Conservation (phyloP, 37 sponge, comb jelly and placozoan genomes). For the Tethya wilhelma region DNA sequence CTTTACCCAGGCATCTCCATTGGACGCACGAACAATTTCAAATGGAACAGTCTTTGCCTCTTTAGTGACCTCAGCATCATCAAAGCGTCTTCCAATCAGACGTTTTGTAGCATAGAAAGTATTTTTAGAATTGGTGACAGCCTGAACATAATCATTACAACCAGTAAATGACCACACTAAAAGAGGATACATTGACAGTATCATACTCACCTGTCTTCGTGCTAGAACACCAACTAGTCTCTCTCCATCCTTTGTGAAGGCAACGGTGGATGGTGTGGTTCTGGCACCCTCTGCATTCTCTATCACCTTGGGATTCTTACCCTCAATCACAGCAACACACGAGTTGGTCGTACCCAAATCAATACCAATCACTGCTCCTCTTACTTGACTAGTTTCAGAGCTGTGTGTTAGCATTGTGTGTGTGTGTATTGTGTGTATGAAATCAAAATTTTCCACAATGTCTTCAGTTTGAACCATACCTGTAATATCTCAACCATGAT, state of each 20-base stretch:
- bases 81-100: conserved; percentile 94
- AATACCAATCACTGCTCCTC: conserved; percentile 94
- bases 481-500: background rate
- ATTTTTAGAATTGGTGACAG: conserved; percentile 96
- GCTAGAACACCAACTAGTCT: conserved; percentile 89
- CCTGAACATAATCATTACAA: conserved; percentile 23
- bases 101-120: conserved; percentile 96
- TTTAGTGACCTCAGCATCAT: conserved; percentile 89
- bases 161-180: background rate
- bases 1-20: conserved; percentile 99
- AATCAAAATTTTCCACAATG: background rate
- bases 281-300: conserved; percentile 97
- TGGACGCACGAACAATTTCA: conserved; percentile 88
- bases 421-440: background rate
- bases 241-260: conserved; percentile 96
- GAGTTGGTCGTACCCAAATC: conserved; percentile 99
- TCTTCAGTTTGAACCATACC: background rate
- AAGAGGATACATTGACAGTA: background rate
- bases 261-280: conserved; percentile 98
- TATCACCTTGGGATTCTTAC: conserved; percentile 92
- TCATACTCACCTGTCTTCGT: conserved; percentile 81
- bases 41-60: conserved; percentile 88
- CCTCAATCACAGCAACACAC: conserved; percentile 99
- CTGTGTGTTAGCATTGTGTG: too few relatives aligned
- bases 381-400: conserved; percentile 71